These are phyloP conservation scores for Tinea semifulvella DNA, from an alignment of 2,888 invertebrate species.

Conservation along the genomic window DNA sequence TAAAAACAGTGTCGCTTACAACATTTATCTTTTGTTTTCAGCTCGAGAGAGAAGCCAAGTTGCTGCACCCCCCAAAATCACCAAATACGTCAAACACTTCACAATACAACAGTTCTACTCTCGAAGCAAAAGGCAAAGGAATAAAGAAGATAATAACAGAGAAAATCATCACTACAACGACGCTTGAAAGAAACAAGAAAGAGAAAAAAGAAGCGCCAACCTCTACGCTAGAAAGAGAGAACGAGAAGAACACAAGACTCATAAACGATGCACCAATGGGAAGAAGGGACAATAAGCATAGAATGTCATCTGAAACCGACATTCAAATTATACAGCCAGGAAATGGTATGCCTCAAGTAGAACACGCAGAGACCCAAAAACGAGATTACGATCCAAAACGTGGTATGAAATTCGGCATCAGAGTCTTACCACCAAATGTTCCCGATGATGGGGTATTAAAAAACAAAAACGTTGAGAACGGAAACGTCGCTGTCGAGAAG, in stretches of 20 bases:
- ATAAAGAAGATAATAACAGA: constrained; percentile 62
- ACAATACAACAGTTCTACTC: constrained; percentile 39
- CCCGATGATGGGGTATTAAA: constrained; percentile 60
- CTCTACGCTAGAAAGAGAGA: constrained; percentile 57
- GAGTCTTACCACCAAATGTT: constrained; percentile 69
- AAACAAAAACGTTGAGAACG: constrained; percentile 48
- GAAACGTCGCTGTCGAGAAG: constrained; percentile 39
- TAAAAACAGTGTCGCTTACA: neutral
- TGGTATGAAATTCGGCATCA: constrained; percentile 74
- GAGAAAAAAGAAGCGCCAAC: constrained; percentile 45
- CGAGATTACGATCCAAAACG: constrained; percentile 64
- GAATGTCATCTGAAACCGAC: constrained; percentile 47
- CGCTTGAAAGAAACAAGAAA: constrained; percentile 56
- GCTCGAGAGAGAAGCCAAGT: constrained; percentile 60
- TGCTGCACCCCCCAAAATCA: constrained; percentile 52
- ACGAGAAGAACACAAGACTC: constrained; percentile 57
- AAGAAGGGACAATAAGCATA: constrained; percentile 34
- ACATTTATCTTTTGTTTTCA: constrained; percentile 28
- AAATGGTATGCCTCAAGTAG: constrained; percentile 44
- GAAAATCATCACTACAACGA: constrained; percentile 53
- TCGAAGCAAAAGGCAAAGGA: constrained; percentile 56
- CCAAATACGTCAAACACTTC: constrained; percentile 57
- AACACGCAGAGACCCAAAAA: constrained; percentile 62
- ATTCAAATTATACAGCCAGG: constrained; percentile 51
- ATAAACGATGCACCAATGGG: constrained; percentile 34